Base-by-base conservation (phyloP, 1,140 invertebrate genomes). In the Drosophila triauraria region DNA sequence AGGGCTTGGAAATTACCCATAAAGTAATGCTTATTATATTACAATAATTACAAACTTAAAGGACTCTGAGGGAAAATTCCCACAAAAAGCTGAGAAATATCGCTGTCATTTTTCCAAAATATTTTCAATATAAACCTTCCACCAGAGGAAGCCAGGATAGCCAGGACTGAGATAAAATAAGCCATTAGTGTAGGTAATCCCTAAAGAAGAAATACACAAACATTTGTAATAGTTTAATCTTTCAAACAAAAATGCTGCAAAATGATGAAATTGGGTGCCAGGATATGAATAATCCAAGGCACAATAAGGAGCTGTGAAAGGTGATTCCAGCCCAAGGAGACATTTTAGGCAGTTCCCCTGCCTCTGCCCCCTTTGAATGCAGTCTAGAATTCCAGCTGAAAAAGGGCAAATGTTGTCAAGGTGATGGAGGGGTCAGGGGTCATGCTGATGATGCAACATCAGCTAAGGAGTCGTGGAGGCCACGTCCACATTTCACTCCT, bases 401-500 rank as follows among this genome's bases (percentile, higher is more conserved):
- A 76, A 75, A 56, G 56, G 40, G 20, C 53, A 61, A 43, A 57
- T 54, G 54, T 58, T 43, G 61, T 20, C 25, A 47, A 8, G 59
- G 13, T 17, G 23, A 43, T 15, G 8, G 17, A 38, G 48, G 20
- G 48, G 17, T 17, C 60, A 74, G 50, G 42, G 61, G 61, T 51
- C 56, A 54, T 23, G 38, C 46, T 32, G 48, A 32, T 69, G 77
- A 71, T 86, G 82, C 82, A 82, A 85, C 63, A 30, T 30, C 27
- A 59, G 51, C 82, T 57, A 82, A 84, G 80, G 58, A 80, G 61
- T 48, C 54, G 75, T 40, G 32, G 47, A 35, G 47, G 67, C 63
- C 54, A 62, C 64, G 58, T 61, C 35, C 50, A 30, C 48, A 48
- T 13, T 38, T 20, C 32, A 40, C 15, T 56, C 54, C 50, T 5